A percentile compares a stretch with the other conserved stretches of the same genome.
phyloP scores from a whole-genome alignment of 2,888 invertebrate species.

The Mystacides longicornis region DNA sequence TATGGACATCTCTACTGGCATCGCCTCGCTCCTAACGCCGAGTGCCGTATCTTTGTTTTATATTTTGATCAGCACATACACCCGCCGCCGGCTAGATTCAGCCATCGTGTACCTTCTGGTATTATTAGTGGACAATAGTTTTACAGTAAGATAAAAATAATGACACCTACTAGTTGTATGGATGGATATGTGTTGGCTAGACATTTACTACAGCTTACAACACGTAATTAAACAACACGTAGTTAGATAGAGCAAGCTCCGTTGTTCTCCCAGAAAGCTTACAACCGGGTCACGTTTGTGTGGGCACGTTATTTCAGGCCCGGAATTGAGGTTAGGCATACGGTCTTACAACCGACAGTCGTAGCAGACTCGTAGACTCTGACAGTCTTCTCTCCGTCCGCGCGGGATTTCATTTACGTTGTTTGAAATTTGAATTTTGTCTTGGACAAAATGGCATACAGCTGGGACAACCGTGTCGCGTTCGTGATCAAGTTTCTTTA shows the following conservation, averaged over 20 bases:
- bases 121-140: too few relatives aligned
- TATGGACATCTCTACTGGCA: background rate
- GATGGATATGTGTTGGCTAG: too few relatives aligned
- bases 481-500: conserved; percentile 77
- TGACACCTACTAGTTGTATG: too few relatives aligned
- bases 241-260: too few relatives aligned
- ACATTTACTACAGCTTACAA: too few relatives aligned
- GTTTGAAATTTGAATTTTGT: background rate
- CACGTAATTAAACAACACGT: too few relatives aligned
- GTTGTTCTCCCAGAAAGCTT: background rate
- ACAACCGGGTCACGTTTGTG: conserved; percentile 21
- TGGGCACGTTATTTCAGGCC: conserved; percentile 14
- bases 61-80: conserved; percentile 13
- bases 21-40: background rate
- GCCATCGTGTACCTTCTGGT: too few relatives aligned
- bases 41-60: conserved; percentile 17
- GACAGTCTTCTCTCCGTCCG: conserved; percentile 3
- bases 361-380: conserved; percentile 2
- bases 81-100: too few relatives aligned
- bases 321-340: background rate
- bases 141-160: too few relatives aligned
- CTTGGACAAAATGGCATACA: conserved; percentile 57
- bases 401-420: background rate
- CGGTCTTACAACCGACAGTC: background rate
- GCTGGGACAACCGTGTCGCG: conserved; percentile 77